Evolutionary conservation across 2,888 invertebrate species (phyloP).

Genomic region (Epiblema foenella): DNA sequence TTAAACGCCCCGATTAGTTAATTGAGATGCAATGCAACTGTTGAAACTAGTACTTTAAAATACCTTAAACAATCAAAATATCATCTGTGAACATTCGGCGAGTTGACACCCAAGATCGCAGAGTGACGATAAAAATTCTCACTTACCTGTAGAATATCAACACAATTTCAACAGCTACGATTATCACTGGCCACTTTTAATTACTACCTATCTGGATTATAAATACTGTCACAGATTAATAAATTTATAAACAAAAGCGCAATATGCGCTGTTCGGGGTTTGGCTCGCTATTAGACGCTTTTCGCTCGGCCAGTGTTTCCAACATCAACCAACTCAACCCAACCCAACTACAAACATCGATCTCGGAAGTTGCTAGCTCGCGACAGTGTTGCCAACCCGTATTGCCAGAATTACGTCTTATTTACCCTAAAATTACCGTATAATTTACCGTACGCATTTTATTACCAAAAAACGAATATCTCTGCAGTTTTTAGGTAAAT

Average conservation of each 20-base stretch:
- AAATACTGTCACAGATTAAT: slow-evolving; percentile 52
- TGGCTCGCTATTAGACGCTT: slow-evolving; percentile 67
- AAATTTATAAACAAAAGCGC: slow-evolving; percentile 71
- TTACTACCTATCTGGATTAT: slow-evolving; percentile 50
- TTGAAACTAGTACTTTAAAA: not conserved
- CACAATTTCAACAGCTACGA: slow-evolving; percentile 49
- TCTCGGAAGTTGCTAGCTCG: slow-evolving; percentile 63
- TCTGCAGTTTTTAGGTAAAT: no score
- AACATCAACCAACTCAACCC: slow-evolving; percentile 56
- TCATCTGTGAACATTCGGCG: slow-evolving; percentile 47
- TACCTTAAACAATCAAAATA: slow-evolving; percentile 43
- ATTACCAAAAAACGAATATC: no score
- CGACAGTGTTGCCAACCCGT: no score
- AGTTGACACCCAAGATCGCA: slow-evolving; percentile 65
- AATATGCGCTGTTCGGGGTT: slow-evolving; percentile 62
- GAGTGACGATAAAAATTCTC: slow-evolving; percentile 71
- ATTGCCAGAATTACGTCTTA: no score
- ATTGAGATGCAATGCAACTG: not conserved
- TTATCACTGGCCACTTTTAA: slow-evolving; percentile 53
- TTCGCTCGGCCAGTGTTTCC: slow-evolving; percentile 68
- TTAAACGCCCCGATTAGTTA: slow-evolving; percentile 27
- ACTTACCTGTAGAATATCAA: slow-evolving; percentile 66
- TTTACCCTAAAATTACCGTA: no score
- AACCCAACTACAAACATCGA: slow-evolving; percentile 61
- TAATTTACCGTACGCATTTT: no score